Base-by-base conservation (phyloP, 2,888 invertebrate genomes). In the Tetropium fuscum region DNA sequence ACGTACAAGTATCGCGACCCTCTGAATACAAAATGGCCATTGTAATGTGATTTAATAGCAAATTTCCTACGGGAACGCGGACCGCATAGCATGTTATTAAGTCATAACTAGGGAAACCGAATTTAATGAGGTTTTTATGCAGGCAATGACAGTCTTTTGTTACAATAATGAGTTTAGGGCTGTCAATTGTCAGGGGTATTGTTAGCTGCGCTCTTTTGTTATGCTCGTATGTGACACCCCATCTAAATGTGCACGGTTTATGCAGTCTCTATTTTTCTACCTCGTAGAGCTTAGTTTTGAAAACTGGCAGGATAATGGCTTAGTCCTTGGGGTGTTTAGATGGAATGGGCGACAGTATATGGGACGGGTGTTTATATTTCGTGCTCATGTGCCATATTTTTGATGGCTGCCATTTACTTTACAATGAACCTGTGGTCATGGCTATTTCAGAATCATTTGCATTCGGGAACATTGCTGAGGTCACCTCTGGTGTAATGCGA, bases 51-150 rank as follows among this genome's bases (percentile, higher is more conserved):
- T 51, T 51, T 51, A 51, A 51, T 51, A 38, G 51, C 16, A 13
- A 51, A 51, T 40, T 51, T 73, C 73, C 73, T 69, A 32, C 45
- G 69, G 74, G 74, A 73, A 59, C 54, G 47, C 61, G 64, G 64
- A 66, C 73, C 69, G 54, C 64, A 71, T 74, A 67, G 64, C 74
- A 66, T 75, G 74, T 73, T 75, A 78, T 79, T 76, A 77, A 78
- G 73, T 74, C 74, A 74, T 79, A 79, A 79, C 77, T 76, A 75
- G 74, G 73, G 73, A 60, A 60, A 60, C 58, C 63, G 76, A 77
- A 76, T 79, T 78, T 80, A 82, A 82, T 81, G 81, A 80, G 78
- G 78, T 82, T 82, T 82, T 82, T 82, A 82, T 82, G 79, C 82
- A 81, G 77, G 77, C 78, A 80, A 81, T 81, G 79, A 80, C 79